A percentile compares a stretch with the other conserved stretches of the same genome.
phyloP scores from a whole-genome alignment of 2,113 vertebrate genomes.

The Tichodroma muraria region DNA sequence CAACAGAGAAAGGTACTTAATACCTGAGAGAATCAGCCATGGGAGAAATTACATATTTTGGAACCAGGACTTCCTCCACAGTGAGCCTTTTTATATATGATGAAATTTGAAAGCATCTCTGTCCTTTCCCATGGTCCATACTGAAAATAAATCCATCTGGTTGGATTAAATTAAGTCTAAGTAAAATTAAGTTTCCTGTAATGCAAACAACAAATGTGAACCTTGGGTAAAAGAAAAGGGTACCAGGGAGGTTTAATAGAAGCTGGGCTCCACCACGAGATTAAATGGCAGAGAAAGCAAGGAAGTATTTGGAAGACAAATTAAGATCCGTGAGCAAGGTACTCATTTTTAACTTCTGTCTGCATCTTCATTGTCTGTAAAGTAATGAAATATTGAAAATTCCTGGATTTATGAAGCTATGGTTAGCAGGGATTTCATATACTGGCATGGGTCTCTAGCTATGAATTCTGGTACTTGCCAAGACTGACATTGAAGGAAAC shows the following conservation, averaged over 20 bases:
- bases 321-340: not conserved
- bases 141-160: not conserved
- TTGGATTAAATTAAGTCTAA: not conserved
- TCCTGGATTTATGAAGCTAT: not conserved
- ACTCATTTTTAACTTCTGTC: not conserved
- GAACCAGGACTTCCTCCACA: not conserved
- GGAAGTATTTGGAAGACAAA: not conserved
- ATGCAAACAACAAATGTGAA: not conserved
- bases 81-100: not conserved
- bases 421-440: not conserved
- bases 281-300: not conserved
- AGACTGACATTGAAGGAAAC: not conserved
- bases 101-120: not conserved
- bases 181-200: not conserved
- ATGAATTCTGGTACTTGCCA: not conserved
- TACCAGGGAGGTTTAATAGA: not conserved
- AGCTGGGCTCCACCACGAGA: not conserved
- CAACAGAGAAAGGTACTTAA: not conserved
- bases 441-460: not conserved
- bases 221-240: not conserved
- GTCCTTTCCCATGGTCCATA: not conserved
- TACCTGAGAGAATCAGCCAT: not conserved
- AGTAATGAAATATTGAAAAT: not conserved
- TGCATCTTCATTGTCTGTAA: not conserved
- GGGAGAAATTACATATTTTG: not conserved